Evolutionary conservation across 2,797 vertebrate genomes (phyloP).

Genomic region (Danio kyathit): DNA sequence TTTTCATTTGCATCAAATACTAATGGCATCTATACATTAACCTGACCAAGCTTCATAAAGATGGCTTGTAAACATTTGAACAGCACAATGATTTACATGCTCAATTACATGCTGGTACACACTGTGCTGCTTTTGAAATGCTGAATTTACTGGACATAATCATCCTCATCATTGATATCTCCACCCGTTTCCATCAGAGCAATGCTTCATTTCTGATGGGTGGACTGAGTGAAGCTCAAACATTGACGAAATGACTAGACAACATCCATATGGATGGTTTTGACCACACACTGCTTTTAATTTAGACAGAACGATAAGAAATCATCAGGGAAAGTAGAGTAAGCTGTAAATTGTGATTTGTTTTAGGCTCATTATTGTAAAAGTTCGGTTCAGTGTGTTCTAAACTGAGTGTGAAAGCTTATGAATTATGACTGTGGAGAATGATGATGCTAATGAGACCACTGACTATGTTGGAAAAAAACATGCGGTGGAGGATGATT

Average conservation of each 20-base stretch:
- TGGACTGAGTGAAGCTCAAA: slow-evolving; percentile 18
- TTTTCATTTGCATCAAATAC: background rate
- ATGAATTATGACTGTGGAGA: slow-evolving; percentile 4
- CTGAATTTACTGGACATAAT: background rate
- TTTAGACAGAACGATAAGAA: background rate
- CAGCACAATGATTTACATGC: background rate
- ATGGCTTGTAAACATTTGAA: slow-evolving; percentile 20
- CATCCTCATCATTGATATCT: background rate
- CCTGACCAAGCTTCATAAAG: background rate
- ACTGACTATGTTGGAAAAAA: background rate
- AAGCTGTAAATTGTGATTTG: background rate
- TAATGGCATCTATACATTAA: background rate
- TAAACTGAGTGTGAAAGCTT: background rate
- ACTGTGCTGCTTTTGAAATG: background rate
- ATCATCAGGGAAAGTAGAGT: background rate
- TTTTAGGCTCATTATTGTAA: background rate
- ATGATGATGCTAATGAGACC: slow-evolving; percentile 21
- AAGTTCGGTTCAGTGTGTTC: background rate
- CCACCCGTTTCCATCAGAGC: slow-evolving; percentile 18
- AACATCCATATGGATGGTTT: background rate
- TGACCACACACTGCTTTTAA: background rate
- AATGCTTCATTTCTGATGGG: slow-evolving; percentile 3
- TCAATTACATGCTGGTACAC: background rate
- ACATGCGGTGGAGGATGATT: background rate
- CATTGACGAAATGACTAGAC: background rate